Evolutionary conservation across 2,888 invertebrate genomes (phyloP), one percentile per base, ranked within the genome.

Genomic region (Epicampocera succincta): DNA sequence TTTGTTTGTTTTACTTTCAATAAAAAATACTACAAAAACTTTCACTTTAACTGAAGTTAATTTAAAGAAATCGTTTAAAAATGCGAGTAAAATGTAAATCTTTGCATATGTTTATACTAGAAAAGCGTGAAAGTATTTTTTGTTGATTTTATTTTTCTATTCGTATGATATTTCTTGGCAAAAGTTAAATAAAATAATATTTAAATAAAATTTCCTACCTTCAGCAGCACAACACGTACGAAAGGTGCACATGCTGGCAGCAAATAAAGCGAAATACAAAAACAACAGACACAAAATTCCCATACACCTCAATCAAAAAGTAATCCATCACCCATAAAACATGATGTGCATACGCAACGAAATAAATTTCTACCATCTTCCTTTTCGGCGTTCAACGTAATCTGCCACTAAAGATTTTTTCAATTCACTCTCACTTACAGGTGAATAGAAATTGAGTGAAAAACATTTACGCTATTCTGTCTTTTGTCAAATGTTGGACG

Each of bases 101-200:
- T 56, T 56, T 48, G 40, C 58, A 63, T 65, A 54, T 25, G 25
- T 56, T 25, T 15, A 54, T 15, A 48, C 48, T 44, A 65, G 19
- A 69, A 58, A 63, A 15, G 48, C 58, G 80, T 81, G 76, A 72
- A 81, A 76, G 66, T 44, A 56, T 75, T 80, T 63, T 1, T 46
- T 33, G 33, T 9, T 33, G 33, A 33, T 33, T 3, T 33, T 33
- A 6, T 46, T 42, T 42, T 15, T 25, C 29, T 33, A 44, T 56
- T 48, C 4, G 29, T 42, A 29, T 19, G 63, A 15, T 25, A 44
- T 40, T 13, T 48, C 38, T 56, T 71, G 77, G 63, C 63, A 71
- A 77, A 71, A 60, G 25, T 25, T 38, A 73, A 12, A 58, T 40
- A 50, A 58, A 72, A 71, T n/a, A 33, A 42, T 21, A 52, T 71